A percentile compares a stretch with the other conserved stretches of the same genome.
These are phyloP conservation scores for Pardosa pseudoannulata DNA, from an alignment of 2,888 invertebrate genomes.

Conservation along the genomic window DNA sequence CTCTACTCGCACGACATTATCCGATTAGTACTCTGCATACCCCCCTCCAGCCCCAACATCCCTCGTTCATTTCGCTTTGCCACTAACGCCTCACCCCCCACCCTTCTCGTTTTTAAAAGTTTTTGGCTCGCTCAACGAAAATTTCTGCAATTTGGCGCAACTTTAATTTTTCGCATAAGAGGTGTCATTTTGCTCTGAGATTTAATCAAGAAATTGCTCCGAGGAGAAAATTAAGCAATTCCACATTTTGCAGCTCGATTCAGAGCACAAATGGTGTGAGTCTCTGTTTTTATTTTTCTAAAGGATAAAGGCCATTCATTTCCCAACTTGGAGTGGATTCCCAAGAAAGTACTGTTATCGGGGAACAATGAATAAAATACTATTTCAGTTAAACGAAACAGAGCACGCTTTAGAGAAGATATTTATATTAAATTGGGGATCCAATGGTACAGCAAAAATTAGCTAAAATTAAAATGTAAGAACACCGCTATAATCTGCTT, in stretches of 20 bases:
- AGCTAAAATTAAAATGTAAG: too few species aligned
- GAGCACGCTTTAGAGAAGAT: too few species aligned
- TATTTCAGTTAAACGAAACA: too few species aligned
- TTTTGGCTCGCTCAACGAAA: slow-evolving; percentile 72
- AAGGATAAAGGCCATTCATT: not conserved
- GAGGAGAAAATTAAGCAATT: slow-evolving; percentile 69
- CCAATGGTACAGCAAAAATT: too few species aligned
- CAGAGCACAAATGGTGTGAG: not conserved
- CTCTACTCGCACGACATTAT: slow-evolving; percentile 69
- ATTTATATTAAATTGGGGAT: too few species aligned
- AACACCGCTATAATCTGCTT: too few species aligned
- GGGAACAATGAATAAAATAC: too few species aligned
- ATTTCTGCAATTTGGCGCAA: slow-evolving; percentile 70
- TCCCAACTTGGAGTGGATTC: too few species aligned
- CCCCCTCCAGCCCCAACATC: too few species aligned
- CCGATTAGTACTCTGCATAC: slow-evolving; percentile 59
- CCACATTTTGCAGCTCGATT: slow-evolving; percentile 27
- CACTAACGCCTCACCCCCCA: not conserved
- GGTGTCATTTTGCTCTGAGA: slow-evolving; percentile 67
- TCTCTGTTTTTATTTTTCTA: not conserved
- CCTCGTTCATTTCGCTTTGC: not conserved
- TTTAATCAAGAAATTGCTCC: slow-evolving; percentile 67
- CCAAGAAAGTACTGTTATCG: too few species aligned
- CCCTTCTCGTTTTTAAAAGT: slow-evolving; percentile 46
- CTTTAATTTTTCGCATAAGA: slow-evolving; percentile 71